Percentiles rank a stretch among this genome's conserved stretches.
Conservation (phyloP, 1,140 invertebrate species). For the Saccostrea echinata region DNA sequence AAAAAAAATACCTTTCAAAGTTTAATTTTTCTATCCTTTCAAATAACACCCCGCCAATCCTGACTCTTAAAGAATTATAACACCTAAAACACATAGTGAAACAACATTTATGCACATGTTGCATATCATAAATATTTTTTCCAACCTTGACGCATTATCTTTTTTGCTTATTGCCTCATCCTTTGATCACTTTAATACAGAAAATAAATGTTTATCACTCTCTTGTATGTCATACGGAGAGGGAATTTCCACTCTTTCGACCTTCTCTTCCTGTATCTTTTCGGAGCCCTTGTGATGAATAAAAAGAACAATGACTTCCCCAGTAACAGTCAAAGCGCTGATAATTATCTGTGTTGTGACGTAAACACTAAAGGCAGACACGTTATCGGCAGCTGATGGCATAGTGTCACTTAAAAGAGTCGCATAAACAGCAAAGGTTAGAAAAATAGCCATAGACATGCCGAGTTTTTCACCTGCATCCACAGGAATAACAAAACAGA, state of each 20-base stretch:
- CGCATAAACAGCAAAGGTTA: neutral
- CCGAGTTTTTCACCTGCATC: neutral
- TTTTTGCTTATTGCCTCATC: neutral
- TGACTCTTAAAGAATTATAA: neutral
- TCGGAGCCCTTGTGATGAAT: neutral
- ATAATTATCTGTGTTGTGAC: neutral
- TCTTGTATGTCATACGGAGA: neutral
- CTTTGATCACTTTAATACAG: too few relatives aligned
- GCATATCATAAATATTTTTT: neutral
- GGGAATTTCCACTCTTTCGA: too few relatives aligned
- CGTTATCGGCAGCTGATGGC: neutral
- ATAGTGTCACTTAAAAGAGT: neutral
- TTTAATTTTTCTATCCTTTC: too few relatives aligned
- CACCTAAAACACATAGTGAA: neutral
- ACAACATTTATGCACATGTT: neutral
- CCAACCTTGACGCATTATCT: neutral
- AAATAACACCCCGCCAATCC: too few relatives aligned
- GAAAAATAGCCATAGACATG: neutral
- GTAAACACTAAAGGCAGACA: neutral
- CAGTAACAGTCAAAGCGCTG: neutral
- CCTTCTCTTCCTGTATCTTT: neutral
- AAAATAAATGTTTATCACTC: neutral
- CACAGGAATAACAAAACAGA: neutral
- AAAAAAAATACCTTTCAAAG: too few relatives aligned
- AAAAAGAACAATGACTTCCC: neutral